A percentile compares a stretch with the other conserved stretches of the same genome.
phyloP scores from a whole-genome alignment of 2,113 vertebrate genomes.

The Axis porcinus region DNA sequence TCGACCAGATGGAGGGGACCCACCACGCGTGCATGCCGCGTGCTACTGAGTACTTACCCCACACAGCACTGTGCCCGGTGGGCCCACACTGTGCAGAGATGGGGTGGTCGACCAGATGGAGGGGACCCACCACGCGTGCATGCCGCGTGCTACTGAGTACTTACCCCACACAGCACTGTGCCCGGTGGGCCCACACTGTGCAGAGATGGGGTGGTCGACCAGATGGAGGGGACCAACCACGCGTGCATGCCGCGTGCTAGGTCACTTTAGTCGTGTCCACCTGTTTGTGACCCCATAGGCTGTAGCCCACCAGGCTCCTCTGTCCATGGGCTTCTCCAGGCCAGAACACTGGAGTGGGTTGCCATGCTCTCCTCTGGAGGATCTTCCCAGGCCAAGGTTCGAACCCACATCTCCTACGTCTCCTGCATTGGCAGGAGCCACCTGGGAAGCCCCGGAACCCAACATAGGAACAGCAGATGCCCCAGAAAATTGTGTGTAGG shows the following conservation, averaged over 20 bases:
- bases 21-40: accelerated
- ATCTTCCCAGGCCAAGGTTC: neutral
- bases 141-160: accelerated
- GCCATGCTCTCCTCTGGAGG: neutral
- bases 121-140: accelerated
- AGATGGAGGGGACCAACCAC: neutral
- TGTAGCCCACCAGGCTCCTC: neutral
- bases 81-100: accelerated
- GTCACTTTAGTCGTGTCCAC: neutral
- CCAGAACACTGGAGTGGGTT: neutral
- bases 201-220: neutral
- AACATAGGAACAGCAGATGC: neutral
- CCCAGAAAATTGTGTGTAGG: neutral
- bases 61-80: neutral
- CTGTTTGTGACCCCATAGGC: neutral
- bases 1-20: neutral
- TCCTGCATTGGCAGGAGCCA: neutral
- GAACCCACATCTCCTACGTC: neutral
- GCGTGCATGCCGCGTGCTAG: accelerated
- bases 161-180: accelerated
- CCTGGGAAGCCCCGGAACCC: neutral
- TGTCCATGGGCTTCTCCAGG: neutral
- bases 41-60: accelerated
- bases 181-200: accelerated
- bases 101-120: neutral